Evolutionary conservation across 2,888 invertebrate genomes (phyloP), one percentile per base, ranked within the genome.

Genomic region (Polymixis lichenea): DNA sequence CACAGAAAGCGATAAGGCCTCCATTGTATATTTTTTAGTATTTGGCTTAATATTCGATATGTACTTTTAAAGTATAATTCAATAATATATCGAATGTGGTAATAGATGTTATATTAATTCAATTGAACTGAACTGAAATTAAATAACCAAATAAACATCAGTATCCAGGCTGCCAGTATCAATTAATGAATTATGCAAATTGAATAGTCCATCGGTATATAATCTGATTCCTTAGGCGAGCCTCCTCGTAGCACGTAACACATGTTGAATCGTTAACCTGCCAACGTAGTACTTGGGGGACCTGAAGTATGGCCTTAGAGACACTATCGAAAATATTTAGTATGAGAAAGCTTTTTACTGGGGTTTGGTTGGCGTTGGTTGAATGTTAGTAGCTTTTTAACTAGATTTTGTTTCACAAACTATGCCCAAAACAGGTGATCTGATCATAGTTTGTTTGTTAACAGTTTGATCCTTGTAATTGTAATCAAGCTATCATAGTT

Each of bases 181-280:
- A 82, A 86, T 88, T 82, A 86, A 78, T 74, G 55, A 84, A 78
- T 86, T 85, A 88, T 88, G 87, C 71, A 78, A 84, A 88, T 83
- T 70, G 62, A 25, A 72, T 80, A 79, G 84, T 51, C 86, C 83
- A 80, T 70, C 43, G 72, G 79, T 81, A 75, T 74, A 77, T 84
- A 86, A 86, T 87, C 77, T 80, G 86, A 87, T 85, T 87, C 83
- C 75, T 84, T 66, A 84, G 58, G 65, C 77, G 61, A 53, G 68
- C 74, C 84, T 72, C 61, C 72, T 53, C 32, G 56, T 62, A 69
- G 9, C 75, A 75, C 68, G 73, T 67, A 60, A 80, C 73, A 72
- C 51, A 64, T 70, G 69, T 70, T 70, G 28, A 66, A 72, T 64
- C 17, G 58, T 83, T 64, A 70, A 83, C 72, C 46, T 56, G 17